A percentile compares a stretch with the other conserved stretches of the same genome.
Evolutionary conservation across 2,888 invertebrate genomes (phyloP).

Genomic region (Steinernema carpocapsae): DNA sequence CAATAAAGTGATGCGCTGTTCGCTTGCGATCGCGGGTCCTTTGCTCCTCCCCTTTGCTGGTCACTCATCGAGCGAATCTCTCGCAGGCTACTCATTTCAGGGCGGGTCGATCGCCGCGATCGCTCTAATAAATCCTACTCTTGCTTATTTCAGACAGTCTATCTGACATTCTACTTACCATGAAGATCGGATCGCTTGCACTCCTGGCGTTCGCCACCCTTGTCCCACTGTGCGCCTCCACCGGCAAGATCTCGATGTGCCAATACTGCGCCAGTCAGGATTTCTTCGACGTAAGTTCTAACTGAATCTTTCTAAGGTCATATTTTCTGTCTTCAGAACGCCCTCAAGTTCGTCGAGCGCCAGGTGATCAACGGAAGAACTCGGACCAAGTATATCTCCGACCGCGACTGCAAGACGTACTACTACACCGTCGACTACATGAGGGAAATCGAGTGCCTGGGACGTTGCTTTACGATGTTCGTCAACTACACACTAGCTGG

Average conservation of each 20-base stretch:
- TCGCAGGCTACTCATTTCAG: background rate
- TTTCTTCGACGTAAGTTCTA: background rate
- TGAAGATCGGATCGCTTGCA: background rate
- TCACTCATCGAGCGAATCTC: background rate
- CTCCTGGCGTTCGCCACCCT: background rate
- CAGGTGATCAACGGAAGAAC: background rate
- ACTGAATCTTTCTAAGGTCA: background rate
- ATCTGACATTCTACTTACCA: background rate
- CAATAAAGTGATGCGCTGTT: too few relatives aligned
- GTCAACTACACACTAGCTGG: background rate
- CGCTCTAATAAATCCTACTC: too few relatives aligned
- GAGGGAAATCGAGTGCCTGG: background rate
- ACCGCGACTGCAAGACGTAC: background rate
- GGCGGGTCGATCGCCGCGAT: too few relatives aligned
- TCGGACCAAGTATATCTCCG: background rate
- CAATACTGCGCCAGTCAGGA: slow-evolving; percentile 6
- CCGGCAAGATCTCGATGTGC: background rate
- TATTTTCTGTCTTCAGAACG: slow-evolving; percentile 1
- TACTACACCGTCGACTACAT: background rate
- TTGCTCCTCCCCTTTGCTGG: too few relatives aligned
- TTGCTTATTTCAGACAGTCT: too few relatives aligned
- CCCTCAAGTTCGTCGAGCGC: background rate
- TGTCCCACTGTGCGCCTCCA: background rate
- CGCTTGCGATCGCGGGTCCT: too few relatives aligned
- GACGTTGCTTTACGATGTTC: slow-evolving; percentile 18